These are phyloP conservation scores for Melanerpes aurifrons DNA, from an alignment of 2,113 vertebrate genomes.

Conservation along the genomic window DNA sequence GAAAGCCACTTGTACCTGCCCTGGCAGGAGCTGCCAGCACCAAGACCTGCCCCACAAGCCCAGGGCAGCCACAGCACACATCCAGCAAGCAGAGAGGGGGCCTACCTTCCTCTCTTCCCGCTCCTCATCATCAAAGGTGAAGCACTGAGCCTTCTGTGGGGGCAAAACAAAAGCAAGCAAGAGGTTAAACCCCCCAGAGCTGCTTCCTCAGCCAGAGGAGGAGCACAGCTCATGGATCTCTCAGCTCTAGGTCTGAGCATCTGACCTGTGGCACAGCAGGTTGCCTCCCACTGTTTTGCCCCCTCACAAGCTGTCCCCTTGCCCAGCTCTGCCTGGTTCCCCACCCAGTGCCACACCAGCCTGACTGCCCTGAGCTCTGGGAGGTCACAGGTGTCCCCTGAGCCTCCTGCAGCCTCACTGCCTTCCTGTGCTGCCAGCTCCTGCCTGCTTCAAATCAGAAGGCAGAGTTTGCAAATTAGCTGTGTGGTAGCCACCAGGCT, in stretches of 20 bases:
- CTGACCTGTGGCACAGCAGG: neutral
- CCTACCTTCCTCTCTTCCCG: constrained; percentile 87
- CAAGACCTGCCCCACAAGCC: neutral
- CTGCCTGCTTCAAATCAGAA: neutral
- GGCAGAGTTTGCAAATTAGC: neutral
- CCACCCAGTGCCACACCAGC: neutral
- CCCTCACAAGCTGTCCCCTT: fast-evolving
- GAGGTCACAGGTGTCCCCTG: fast-evolving
- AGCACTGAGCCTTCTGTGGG: constrained; percentile 87
- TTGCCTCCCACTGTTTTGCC: neutral
- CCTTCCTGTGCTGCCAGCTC: fast-evolving
- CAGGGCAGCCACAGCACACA: neutral
- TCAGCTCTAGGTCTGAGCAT: too few relatives aligned
- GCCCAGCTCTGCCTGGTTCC: neutral
- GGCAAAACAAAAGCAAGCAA: neutral
- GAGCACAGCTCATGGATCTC: fast-evolving
- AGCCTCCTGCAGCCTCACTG: fast-evolving
- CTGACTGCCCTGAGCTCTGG: neutral
- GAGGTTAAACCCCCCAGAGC: neutral
- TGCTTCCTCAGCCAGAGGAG: neutral
- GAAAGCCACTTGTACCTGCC: neutral
- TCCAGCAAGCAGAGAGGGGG: neutral
- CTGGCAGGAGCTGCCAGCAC: neutral
- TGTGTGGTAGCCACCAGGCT: neutral
- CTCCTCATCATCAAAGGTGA: constrained; percentile 84